phyloP scores from a whole-genome alignment of 2,888 invertebrate species.

The Pristionchus arcanus region DNA sequence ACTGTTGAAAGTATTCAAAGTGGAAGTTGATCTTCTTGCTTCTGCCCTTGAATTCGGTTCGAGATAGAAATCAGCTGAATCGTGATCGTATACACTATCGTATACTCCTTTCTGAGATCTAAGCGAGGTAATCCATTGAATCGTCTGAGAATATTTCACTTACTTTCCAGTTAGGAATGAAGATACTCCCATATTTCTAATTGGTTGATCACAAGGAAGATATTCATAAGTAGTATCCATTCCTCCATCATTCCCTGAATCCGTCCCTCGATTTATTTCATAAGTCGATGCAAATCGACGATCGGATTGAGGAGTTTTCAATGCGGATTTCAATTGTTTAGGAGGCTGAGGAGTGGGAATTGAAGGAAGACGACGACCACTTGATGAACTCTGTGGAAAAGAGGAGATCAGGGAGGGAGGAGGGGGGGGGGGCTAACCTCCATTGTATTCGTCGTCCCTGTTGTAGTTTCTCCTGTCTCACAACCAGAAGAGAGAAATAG shows the following conservation, averaged over 20 bases:
- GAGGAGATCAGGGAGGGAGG: not conserved
- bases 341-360: constrained; percentile 55
- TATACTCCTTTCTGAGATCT: constrained; percentile 56
- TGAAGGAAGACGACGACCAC: constrained; percentile 22
- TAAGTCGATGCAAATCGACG: constrained; percentile 47
- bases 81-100: constrained; percentile 67
- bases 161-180: constrained; percentile 58
- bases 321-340: constrained; percentile 63
- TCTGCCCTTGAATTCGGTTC: constrained; percentile 62
- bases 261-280: not conserved
- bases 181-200: constrained; percentile 63
- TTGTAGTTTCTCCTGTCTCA: constrained; percentile 27
- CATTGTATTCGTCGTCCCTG: constrained; percentile 51
- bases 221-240: constrained; percentile 64
- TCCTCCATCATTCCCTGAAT: constrained; percentile 10
- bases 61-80: constrained; percentile 65
- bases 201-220: constrained; percentile 57
- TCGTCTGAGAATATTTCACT: not conserved
- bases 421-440: not conserved
- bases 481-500: constrained; percentile 26
- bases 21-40: constrained; percentile 42
- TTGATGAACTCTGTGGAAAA: constrained; percentile 10
- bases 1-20: constrained; percentile 36
- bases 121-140: not conserved
- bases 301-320: constrained; percentile 62